phyloP scores from a whole-genome alignment of 1,140 invertebrate genomes.

The Drusus annulatus region DNA sequence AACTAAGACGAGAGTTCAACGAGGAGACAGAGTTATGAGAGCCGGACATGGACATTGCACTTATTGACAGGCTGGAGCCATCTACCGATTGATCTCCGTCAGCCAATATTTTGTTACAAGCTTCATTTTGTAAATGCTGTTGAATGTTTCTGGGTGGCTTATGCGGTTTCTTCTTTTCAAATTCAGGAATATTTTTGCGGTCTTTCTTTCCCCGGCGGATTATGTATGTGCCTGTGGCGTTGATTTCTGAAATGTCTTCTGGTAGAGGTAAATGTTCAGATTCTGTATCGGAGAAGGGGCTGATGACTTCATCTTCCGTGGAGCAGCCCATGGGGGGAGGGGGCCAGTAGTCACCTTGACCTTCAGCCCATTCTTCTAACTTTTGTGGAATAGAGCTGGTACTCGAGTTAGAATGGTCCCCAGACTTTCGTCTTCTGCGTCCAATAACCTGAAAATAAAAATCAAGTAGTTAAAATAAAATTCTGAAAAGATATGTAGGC shows the following conservation, averaged over 20 bases:
- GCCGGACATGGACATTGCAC: conserved; percentile 64
- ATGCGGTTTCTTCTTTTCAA: conserved; percentile 63
- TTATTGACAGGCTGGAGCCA: conserved; percentile 69
- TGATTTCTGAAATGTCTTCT: conserved; percentile 71
- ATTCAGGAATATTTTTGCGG: conserved; percentile 68
- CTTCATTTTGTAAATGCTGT: conserved; percentile 56
- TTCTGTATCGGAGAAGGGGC: conserved; percentile 76
- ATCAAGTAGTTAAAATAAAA: background rate
- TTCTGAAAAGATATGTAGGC: too few relatives aligned
- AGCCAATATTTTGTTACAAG: conserved; percentile 47
- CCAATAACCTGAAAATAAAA: conserved; percentile 71
- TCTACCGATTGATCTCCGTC: conserved; percentile 69
- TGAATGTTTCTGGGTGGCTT: conserved; percentile 54
- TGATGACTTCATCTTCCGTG: conserved; percentile 77
- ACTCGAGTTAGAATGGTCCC: conserved; percentile 73
- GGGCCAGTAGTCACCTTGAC: conserved; percentile 74
- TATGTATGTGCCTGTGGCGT: conserved; percentile 80
- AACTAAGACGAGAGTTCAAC: conserved; percentile 74
- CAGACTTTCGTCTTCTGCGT: conserved; percentile 74
- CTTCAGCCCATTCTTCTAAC: conserved; percentile 66
- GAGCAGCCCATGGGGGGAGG: conserved; percentile 74
- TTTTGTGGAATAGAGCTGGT: conserved; percentile 74
- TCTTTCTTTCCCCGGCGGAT: conserved; percentile 76
- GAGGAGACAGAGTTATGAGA: conserved; percentile 71
- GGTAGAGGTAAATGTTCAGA: conserved; percentile 72